These are phyloP conservation scores for Tinea trinotella DNA, from an alignment of 2,888 invertebrate species.

Conservation along the genomic window DNA sequence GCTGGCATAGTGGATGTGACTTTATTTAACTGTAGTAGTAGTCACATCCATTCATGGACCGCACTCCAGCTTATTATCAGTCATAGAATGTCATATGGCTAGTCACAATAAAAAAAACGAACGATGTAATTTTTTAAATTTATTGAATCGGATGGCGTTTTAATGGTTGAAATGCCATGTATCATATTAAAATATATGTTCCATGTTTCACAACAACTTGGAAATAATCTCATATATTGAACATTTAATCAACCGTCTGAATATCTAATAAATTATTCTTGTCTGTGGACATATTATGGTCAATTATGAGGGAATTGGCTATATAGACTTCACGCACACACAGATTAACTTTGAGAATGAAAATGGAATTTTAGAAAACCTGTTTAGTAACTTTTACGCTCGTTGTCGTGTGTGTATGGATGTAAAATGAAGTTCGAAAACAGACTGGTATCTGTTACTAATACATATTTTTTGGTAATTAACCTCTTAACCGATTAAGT, in stretches of 20 bases:
- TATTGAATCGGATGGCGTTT: conserved; percentile 17
- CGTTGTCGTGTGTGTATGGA: neutral
- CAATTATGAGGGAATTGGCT: conserved; percentile 15
- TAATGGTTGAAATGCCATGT: conserved; percentile 11
- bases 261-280: conserved; percentile 5
- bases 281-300: conserved; percentile 1
- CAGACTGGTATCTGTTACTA: neutral
- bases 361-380: conserved; percentile 8
- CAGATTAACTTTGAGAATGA: neutral
- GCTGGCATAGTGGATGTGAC: too few species aligned
- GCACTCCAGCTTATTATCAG: too few species aligned
- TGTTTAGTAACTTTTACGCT: conserved; percentile 1
- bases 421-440: neutral
- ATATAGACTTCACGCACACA: neutral
- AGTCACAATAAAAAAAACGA: too few species aligned
- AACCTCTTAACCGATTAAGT: neutral
- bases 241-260: conserved; percentile 7
- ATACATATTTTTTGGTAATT: neutral
- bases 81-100: too few species aligned
- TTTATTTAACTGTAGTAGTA: too few species aligned
- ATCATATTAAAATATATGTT: too few species aligned
- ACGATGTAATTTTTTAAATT: neutral
- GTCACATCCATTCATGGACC: too few species aligned
- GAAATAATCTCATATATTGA: conserved; percentile 7
- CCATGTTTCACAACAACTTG: conserved; percentile 5